These are phyloP conservation scores for Eurytoma californica DNA, from an alignment of 2,888 invertebrate species.

Conservation along the genomic window DNA sequence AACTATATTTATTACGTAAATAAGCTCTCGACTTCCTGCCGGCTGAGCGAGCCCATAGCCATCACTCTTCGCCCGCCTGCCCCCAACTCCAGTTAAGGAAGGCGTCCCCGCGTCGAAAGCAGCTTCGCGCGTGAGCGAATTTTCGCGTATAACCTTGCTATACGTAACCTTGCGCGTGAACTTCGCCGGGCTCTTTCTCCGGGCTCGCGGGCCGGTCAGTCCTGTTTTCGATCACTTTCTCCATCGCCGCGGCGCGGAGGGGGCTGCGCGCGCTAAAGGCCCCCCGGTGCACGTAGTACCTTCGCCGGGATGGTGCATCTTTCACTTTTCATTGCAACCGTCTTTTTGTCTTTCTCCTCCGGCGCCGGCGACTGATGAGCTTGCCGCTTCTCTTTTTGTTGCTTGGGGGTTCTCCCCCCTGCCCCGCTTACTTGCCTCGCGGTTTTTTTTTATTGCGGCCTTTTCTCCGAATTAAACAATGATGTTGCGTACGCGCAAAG, in stretches of 20 bases:
- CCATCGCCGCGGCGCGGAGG: slow-evolving; percentile 54
- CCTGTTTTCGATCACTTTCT: slow-evolving; percentile 72
- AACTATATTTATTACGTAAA: neutral
- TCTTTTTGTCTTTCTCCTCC: slow-evolving; percentile 1
- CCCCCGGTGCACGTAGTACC: neutral
- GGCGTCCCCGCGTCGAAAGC: neutral
- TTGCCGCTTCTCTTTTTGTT: too few species aligned
- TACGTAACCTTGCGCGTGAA: slow-evolving; percentile 72
- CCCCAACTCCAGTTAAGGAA: neutral
- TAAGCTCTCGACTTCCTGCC: neutral
- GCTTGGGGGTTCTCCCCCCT: too few species aligned
- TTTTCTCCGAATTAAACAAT: too few species aligned
- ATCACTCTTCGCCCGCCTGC: too few species aligned
- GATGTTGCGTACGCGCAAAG: too few species aligned
- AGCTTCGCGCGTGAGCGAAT: neutral
- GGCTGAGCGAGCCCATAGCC: neutral
- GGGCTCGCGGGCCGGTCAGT: slow-evolving; percentile 41
- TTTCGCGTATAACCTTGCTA: slow-evolving; percentile 65
- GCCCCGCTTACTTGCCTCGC: too few species aligned
- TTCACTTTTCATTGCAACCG: slow-evolving; percentile 40
- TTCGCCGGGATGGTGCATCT: slow-evolving; percentile 33
- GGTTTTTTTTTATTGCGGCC: too few species aligned
- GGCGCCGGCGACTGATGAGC: neutral
- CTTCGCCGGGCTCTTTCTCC: slow-evolving; percentile 59
- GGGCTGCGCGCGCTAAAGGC: neutral